phyloP scores from a whole-genome alignment of 2,888 invertebrate genomes.

The Steromphala cineraria region DNA sequence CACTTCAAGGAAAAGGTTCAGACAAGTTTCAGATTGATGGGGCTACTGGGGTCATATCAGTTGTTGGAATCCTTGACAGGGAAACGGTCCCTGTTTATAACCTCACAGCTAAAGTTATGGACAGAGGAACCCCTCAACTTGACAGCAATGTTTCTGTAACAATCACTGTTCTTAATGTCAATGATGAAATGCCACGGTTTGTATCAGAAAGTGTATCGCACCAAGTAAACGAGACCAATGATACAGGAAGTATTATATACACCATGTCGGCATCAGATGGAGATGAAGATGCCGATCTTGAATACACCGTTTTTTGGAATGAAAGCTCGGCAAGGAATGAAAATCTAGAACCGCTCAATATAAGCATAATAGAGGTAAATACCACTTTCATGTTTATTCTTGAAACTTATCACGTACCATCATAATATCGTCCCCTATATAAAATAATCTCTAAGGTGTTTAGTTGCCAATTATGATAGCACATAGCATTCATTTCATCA shows the following conservation, averaged over 20 bases:
- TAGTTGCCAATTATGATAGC: no score
- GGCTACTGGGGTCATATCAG: constrained; percentile 89
- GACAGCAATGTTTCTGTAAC: constrained; percentile 48
- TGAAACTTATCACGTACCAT: no score
- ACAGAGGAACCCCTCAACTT: constrained; percentile 49
- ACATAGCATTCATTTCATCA: no score
- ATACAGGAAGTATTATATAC: constrained; percentile 77
- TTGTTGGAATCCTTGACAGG: constrained; percentile 92
- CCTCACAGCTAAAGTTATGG: constrained; percentile 64
- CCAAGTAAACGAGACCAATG: constrained; percentile 25
- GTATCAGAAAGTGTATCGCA: neutral
- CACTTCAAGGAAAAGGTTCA: constrained; percentile 90
- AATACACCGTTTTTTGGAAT: constrained; percentile 82
- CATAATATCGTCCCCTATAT: no score
- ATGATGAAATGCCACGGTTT: constrained; percentile 90
- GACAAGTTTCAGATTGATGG: constrained; percentile 95
- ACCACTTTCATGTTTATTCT: no score
- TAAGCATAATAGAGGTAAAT: no score
- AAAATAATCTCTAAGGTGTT: no score
- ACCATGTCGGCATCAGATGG: constrained; percentile 79
- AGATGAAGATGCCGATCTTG: constrained; percentile 79
- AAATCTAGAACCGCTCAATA: neutral
- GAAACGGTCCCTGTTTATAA: constrained; percentile 77
- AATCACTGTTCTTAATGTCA: constrained; percentile 91
- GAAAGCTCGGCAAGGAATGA: neutral